phyloP scores from a whole-genome alignment of 2,113 vertebrate genomes.

The Lycocorax pyrrhopterus region DNA sequence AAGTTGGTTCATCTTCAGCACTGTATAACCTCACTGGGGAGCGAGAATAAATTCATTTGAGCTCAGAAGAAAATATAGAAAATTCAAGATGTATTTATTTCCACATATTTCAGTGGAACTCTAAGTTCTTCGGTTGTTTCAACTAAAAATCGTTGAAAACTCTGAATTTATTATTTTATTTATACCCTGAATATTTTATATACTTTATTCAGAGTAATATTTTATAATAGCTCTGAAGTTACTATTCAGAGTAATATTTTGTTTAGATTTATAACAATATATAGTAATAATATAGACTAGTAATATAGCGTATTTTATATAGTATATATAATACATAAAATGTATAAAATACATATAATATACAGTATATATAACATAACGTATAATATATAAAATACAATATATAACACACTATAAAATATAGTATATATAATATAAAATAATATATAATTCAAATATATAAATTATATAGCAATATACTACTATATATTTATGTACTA shows the following conservation, averaged over 20 bases:
- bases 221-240: not conserved
- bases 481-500: not conserved
- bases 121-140: not conserved
- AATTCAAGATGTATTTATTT: not conserved
- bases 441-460: not conserved
- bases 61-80: not conserved
- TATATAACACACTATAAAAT: not conserved
- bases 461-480: not conserved
- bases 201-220: not conserved
- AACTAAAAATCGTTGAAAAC: not conserved
- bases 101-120: not conserved
- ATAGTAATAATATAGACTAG: not conserved
- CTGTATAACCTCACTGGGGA: constrained; percentile 79
- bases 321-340: too few relatives aligned
- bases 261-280: not conserved
- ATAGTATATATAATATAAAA: not conserved
- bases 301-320: not conserved
- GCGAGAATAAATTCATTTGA: not conserved
- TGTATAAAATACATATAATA: not conserved
- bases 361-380: too few relatives aligned
- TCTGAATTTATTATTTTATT: not conserved
- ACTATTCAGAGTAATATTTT: not conserved
- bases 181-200: not conserved
- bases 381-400: not conserved
- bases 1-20: constrained; percentile 68